Evolutionary conservation across 2,888 invertebrate genomes (phyloP).

Genomic region (Agonum fuliginosum): DNA sequence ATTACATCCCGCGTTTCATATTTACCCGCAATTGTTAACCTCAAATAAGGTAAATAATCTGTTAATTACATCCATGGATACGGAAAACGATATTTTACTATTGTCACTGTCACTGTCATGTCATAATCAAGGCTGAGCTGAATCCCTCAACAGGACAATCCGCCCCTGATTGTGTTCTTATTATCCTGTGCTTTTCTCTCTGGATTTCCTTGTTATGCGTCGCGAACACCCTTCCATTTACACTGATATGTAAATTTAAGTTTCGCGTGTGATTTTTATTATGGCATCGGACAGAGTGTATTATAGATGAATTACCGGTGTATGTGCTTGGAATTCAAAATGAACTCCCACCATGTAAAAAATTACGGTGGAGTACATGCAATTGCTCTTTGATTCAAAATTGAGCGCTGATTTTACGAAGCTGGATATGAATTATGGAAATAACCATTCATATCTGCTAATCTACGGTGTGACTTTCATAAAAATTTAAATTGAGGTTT

Average conservation of each 20-base stretch:
- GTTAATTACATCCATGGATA: too few species aligned
- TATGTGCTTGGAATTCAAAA: conserved; percentile 22
- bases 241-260: conserved; percentile 36
- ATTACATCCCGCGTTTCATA: too few species aligned
- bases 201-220: background rate
- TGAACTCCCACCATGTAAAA: conserved; percentile 17
- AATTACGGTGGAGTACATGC: conserved; percentile 36
- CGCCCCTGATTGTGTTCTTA: too few species aligned
- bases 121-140: too few species aligned
- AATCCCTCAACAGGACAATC: too few species aligned
- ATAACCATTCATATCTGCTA: conserved; percentile 13
- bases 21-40: too few species aligned
- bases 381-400: conserved; percentile 41
- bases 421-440: conserved; percentile 10
- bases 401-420: conserved; percentile 21
- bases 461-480: conserved; percentile 10
- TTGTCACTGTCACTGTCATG: too few species aligned
- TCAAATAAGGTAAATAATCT: too few species aligned
- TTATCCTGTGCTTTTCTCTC: background rate
- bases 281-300: conserved; percentile 38
- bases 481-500: background rate
- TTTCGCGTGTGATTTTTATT: conserved; percentile 43
- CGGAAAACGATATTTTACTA: too few species aligned
- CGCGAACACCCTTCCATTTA: background rate
- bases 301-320: conserved; percentile 41